These are phyloP conservation scores for Perizoma affinitatum DNA, from an alignment of 2,888 invertebrate genomes.

Conservation along the genomic window DNA sequence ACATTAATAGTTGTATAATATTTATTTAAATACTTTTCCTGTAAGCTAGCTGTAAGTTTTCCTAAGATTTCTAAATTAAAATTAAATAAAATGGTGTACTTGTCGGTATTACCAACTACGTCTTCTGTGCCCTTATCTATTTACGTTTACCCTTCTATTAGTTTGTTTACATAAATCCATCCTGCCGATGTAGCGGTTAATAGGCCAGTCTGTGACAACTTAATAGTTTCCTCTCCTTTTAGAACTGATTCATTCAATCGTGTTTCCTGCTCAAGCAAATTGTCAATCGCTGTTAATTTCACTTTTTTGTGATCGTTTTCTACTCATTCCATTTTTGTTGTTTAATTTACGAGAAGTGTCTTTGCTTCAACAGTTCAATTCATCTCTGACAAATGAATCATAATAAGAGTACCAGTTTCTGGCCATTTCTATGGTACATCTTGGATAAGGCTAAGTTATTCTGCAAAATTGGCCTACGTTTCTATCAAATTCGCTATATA, in stretches of 20 bases:
- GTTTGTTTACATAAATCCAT: conserved; percentile 66
- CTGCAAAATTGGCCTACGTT: too few relatives aligned
- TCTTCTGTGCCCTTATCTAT: conserved; percentile 18
- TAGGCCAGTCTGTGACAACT: conserved; percentile 70
- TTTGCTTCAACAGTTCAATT: background rate
- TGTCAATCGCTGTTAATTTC: conserved; percentile 40
- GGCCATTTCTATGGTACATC: too few relatives aligned
- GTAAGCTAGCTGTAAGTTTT: too few relatives aligned
- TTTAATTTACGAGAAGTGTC: background rate
- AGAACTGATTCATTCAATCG: conserved; percentile 53
- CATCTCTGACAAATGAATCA: background rate
- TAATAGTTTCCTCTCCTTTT: conserved; percentile 77
- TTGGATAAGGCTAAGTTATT: too few relatives aligned
- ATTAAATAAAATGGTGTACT: too few relatives aligned
- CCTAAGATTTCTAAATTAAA: too few relatives aligned
- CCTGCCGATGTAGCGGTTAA: conserved; percentile 66
- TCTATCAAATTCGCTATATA: background rate
- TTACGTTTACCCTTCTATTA: conserved; percentile 48
- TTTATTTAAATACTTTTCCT: too few relatives aligned
- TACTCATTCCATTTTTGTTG: background rate
- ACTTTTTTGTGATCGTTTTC: conserved; percentile 21
- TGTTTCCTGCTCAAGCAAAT: conserved; percentile 50
- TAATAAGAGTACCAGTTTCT: background rate
- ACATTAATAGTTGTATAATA: too few relatives aligned
- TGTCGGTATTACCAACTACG: background rate